These are phyloP conservation scores for Hypothenemus hampei DNA, from an alignment of 1,140 invertebrate genomes.

Conservation along the genomic window DNA sequence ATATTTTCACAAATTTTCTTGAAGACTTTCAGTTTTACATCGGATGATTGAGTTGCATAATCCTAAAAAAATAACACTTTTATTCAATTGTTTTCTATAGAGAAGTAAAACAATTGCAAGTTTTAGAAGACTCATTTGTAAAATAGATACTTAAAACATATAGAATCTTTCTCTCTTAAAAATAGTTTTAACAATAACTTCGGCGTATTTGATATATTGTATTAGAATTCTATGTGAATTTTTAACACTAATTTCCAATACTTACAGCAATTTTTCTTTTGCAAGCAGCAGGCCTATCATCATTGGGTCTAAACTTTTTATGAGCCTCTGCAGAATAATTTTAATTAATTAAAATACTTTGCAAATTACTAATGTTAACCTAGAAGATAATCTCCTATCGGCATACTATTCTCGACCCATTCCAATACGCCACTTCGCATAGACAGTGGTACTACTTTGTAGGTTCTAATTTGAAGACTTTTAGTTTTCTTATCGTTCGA, in stretches of 20 bases:
- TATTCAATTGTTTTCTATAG: no score
- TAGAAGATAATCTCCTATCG: constrained; percentile 65
- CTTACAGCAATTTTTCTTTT: constrained; percentile 41
- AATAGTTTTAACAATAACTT: no score
- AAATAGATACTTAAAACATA: background rate
- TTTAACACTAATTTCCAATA: background rate
- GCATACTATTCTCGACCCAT: constrained; percentile 87
- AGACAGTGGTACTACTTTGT: constrained; percentile 80
- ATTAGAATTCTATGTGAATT: no score
- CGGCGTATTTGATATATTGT: no score
- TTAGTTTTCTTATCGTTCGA: constrained; percentile 66
- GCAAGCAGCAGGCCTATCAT: constrained; percentile 54
- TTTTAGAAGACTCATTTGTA: no score
- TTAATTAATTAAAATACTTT: constrained; percentile 36
- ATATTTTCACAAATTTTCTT: constrained; percentile 67
- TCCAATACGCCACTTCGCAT: constrained; percentile 84
- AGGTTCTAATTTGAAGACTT: constrained; percentile 76
- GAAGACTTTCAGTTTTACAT: constrained; percentile 52
- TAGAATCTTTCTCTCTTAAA: background rate
- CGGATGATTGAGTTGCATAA: constrained; percentile 18
- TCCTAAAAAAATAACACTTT: constrained; percentile 22
- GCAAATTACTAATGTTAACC: no score
- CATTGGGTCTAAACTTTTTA: constrained; percentile 67
- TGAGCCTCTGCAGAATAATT: constrained; percentile 61
- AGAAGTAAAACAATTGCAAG: no score